A percentile compares a stretch with the other conserved stretches of the same genome.
Evolutionary conservation across 2,113 vertebrate genomes (phyloP).

Genomic region (Petaurus breviceps): DNA sequence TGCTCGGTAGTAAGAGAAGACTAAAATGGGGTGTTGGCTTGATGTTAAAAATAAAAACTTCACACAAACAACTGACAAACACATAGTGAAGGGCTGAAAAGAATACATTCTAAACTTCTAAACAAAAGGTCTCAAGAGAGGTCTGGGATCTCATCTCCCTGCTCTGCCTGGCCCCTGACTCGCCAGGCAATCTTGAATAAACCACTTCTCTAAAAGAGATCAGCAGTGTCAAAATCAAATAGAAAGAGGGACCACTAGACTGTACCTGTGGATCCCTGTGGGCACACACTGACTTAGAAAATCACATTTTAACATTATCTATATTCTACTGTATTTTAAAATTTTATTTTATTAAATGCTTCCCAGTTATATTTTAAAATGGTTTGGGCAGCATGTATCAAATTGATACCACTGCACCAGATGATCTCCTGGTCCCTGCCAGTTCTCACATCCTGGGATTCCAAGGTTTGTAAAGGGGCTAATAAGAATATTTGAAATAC

Average conservation of each 20-base stretch:
- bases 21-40: background rate
- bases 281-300: background rate
- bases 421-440: background rate
- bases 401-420: too few species aligned
- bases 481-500: background rate
- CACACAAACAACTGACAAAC: background rate
- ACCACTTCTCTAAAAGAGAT: background rate
- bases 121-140: background rate
- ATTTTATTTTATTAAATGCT: background rate
- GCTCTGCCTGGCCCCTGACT: too few species aligned
- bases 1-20: too few species aligned
- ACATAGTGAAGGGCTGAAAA: background rate
- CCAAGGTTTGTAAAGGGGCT: background rate
- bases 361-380: background rate
- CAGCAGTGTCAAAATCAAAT: background rate
- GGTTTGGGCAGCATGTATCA: background rate
- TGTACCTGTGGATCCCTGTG: background rate
- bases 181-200: background rate
- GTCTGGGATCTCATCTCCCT: too few species aligned
- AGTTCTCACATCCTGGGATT: background rate
- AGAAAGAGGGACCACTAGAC: background rate
- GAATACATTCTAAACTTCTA: background rate
- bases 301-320: background rate
- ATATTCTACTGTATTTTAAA: background rate
- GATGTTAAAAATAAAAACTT: background rate